Evolutionary conservation across 2,113 vertebrate species (phyloP).

Genomic region (Sorex araneus): DNA sequence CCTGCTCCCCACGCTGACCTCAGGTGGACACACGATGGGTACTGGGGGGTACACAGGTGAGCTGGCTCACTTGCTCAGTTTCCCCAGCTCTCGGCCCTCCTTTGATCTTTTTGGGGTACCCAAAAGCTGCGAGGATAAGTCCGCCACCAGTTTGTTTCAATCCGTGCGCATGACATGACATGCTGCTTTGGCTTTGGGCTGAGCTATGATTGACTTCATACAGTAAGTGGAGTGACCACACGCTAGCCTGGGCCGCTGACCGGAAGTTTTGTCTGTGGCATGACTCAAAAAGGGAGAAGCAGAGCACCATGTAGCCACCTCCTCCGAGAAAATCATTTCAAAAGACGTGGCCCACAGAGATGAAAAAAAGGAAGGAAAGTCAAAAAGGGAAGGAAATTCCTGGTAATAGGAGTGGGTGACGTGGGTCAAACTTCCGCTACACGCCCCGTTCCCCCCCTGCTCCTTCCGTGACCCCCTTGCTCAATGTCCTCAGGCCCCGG

Average conservation of each 20-base stretch:
- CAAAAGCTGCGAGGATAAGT: not conserved
- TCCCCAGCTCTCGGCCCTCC: not conserved
- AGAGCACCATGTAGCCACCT: slow-evolving; percentile 16
- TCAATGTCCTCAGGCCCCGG: not conserved
- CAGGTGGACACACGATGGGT: not conserved
- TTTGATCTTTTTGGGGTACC: not conserved
- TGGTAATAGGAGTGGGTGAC: not conserved
- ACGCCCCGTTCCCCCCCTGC: not conserved
- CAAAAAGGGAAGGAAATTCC: not conserved
- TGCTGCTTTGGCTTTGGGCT: slow-evolving; percentile 20
- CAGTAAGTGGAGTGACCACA: not conserved
- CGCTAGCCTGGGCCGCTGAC: not conserved
- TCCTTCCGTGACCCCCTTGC: not conserved
- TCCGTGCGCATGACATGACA: not conserved
- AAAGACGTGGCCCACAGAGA: not conserved
- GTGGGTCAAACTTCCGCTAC: not conserved
- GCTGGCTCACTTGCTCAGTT: not conserved
- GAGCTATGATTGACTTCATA: not conserved
- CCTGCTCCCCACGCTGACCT: not conserved
- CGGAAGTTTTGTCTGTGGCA: not conserved
- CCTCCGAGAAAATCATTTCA: slow-evolving; percentile 29
- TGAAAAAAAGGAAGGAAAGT: slow-evolving; percentile 2
- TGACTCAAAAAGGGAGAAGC: slow-evolving; percentile 52
- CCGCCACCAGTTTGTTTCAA: not conserved
- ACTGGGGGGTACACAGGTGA: not conserved